These are phyloP conservation scores for Fistularia commersonii DNA, from an alignment of 2,797 vertebrate species.

Conservation along the genomic window DNA sequence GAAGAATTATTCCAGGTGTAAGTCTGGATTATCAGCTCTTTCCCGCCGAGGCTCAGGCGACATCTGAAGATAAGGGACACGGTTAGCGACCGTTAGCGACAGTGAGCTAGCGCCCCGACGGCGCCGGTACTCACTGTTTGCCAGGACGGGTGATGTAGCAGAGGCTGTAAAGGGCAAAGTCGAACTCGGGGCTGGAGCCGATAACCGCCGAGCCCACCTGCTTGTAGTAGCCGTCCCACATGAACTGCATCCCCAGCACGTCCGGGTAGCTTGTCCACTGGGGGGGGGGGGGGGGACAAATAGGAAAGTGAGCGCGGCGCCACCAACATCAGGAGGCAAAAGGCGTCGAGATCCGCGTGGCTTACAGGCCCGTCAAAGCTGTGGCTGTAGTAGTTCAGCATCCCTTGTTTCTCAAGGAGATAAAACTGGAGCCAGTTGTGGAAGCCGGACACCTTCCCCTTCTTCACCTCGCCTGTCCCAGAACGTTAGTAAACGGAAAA, in stretches of 20 bases:
- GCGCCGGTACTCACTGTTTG: slow-evolving; percentile 75
- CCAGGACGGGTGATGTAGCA: slow-evolving; percentile 90
- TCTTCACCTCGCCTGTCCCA: slow-evolving; percentile 86
- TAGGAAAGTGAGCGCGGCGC: neutral
- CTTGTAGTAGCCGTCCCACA: slow-evolving; percentile 90
- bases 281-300: neutral
- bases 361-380: slow-evolving; percentile 88
- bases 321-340: neutral
- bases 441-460: slow-evolving; percentile 84
- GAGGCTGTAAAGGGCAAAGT: slow-evolving; percentile 87
- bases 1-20: slow-evolving; percentile 86
- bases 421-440: slow-evolving; percentile 98
- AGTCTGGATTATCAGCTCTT: slow-evolving; percentile 82
- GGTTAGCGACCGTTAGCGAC: neutral
- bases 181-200: slow-evolving; percentile 92
- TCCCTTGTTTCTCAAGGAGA: slow-evolving; percentile 79
- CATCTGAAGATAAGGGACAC: slow-evolving; percentile 72
- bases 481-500: neutral
- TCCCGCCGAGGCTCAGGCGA: slow-evolving; percentile 82
- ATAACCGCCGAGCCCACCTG: slow-evolving; percentile 89
- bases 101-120: neutral
- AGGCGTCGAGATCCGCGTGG: neutral
- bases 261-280: slow-evolving; percentile 88
- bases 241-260: slow-evolving; percentile 90
- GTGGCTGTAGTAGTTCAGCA: slow-evolving; percentile 89